Base-by-base conservation (phyloP, 2,888 invertebrate species). In the Drepanosiphum platanoidis region DNA sequence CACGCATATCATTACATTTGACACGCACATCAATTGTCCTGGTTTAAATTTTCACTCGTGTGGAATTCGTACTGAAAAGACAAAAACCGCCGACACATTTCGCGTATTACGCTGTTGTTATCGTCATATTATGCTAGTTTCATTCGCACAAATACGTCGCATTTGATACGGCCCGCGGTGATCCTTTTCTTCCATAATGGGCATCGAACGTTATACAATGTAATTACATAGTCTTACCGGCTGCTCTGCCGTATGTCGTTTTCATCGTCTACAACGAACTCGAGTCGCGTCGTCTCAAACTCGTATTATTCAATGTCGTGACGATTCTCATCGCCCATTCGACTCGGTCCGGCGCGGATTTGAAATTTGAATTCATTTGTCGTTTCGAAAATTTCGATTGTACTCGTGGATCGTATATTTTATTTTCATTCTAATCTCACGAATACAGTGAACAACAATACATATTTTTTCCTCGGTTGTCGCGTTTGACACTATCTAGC, bases 1-100 rank as follows among this genome's bases (percentile, higher is more conserved):
- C 70, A 80, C 36, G 70, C 70, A 70, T 36, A 30, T 15, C 27
- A 9, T 80, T 70, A 27, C 70, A 58, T 52, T 70, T 27, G 80
- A 58, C 58, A 81, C 70, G 80, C 80, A 81, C 70, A 71, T 81
- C 79, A 46, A 18, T 68, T 66, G 79, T 79, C 79, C 30, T 36
- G 68, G 36, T 81, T 77, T 58, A 36, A 81, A 70, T 81, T 70
- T 36, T 27, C 42, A 42, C 18, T 66, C 22, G n/a, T 39, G 15
- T n/a, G 34, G n/a, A 46, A 58, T 34, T 75, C 34, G 13, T 64
- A 39, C 7, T 30, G 39, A 42, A 42, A 39, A 78, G 27, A 64
- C n/a, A 64, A 78, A 78, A n/a, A n/a, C n/a, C n/a, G n/a, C 32
- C 27, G 27, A 70, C 70, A 36, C 30, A 68, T 58, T 58, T 42